A percentile compares a stretch with the other conserved stretches of the same genome.
Conservation (phyloP, 2,888 invertebrate genomes). For the Julus scanicus region DNA sequence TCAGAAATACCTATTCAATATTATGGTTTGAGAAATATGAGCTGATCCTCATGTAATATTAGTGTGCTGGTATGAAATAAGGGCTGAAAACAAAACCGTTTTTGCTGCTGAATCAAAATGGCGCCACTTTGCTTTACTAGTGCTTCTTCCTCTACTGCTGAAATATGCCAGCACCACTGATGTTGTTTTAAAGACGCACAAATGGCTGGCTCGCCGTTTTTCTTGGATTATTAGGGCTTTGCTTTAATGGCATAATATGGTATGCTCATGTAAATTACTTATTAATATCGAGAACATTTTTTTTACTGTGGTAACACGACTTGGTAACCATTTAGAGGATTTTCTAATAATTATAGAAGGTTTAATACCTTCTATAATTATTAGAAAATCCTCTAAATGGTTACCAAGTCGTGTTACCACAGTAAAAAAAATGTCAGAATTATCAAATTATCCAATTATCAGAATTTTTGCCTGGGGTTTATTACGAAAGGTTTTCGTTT, state of each 20-base stretch:
- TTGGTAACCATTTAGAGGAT: too few species aligned
- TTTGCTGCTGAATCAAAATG: slow-evolving; percentile 31
- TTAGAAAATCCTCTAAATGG: too few species aligned
- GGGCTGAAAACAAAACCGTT: neutral
- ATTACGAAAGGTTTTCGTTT: too few species aligned
- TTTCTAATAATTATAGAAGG: too few species aligned
- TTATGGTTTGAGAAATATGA: neutral
- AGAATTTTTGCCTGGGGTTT: too few species aligned
- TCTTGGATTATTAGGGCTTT: neutral
- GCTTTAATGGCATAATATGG: neutral
- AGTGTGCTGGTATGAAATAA: neutral
- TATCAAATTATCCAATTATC: too few species aligned
- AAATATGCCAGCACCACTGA: neutral
- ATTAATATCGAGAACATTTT: too few species aligned
- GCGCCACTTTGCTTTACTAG: slow-evolving; percentile 2
- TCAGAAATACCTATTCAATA: neutral
- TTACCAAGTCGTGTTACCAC: too few species aligned
- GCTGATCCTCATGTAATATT: neutral
- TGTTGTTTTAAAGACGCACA: slow-evolving; percentile 25
- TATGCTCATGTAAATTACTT: neutral
- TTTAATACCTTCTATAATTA: too few species aligned
- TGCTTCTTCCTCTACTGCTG: neutral
- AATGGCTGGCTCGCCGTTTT: neutral
- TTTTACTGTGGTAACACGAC: too few species aligned
- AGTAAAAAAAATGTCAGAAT: too few species aligned